Conservation (phyloP, 1,140 invertebrate species). For the Drosophila pallidifrons region DNA sequence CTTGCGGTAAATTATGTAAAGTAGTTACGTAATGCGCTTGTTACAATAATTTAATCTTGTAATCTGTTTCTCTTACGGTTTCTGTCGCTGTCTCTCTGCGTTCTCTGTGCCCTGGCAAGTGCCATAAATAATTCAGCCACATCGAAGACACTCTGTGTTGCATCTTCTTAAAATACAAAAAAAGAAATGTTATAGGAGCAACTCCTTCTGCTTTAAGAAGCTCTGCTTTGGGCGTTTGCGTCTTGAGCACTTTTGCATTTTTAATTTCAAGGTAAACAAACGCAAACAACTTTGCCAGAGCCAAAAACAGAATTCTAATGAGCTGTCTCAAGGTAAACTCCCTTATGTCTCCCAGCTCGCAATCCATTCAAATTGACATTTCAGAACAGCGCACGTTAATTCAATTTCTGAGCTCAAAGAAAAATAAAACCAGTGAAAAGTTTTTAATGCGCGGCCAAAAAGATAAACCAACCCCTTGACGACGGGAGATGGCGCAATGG, state of each 20-base stretch:
- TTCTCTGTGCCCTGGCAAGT: constrained; percentile 40
- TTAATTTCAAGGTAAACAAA: constrained; percentile 81
- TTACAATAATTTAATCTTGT: constrained; percentile 83
- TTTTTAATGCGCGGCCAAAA: constrained; percentile 57
- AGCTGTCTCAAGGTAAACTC: constrained; percentile 67
- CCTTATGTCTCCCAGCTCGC: background rate
- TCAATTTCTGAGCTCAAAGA: constrained; percentile 79
- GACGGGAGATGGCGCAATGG: background rate
- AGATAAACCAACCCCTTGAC: constrained; percentile 71
- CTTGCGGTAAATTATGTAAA: constrained; percentile 77
- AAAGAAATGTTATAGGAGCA: constrained; percentile 5
- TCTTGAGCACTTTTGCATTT: constrained; percentile 73
- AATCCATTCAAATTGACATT: constrained; percentile 58
- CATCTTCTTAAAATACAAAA: constrained; percentile 23
- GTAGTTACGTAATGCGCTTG: constrained; percentile 81
- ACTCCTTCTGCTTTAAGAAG: constrained; percentile 9
- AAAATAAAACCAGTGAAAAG: constrained; percentile 77
- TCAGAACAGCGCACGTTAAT: constrained; percentile 66
- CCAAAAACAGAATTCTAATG: constrained; percentile 76
- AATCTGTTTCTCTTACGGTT: constrained; percentile 68
- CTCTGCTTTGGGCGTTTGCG: constrained; percentile 8
- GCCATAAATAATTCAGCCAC: constrained; percentile 77
- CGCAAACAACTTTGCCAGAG: constrained; percentile 58
- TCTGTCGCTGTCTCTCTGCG: constrained; percentile 4
- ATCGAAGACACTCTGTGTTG: constrained; percentile 39